Evolutionary conservation across 2,888 invertebrate genomes (phyloP), one percentile per base, ranked within the genome.

Genomic region (Petrophora chlorosata): DNA sequence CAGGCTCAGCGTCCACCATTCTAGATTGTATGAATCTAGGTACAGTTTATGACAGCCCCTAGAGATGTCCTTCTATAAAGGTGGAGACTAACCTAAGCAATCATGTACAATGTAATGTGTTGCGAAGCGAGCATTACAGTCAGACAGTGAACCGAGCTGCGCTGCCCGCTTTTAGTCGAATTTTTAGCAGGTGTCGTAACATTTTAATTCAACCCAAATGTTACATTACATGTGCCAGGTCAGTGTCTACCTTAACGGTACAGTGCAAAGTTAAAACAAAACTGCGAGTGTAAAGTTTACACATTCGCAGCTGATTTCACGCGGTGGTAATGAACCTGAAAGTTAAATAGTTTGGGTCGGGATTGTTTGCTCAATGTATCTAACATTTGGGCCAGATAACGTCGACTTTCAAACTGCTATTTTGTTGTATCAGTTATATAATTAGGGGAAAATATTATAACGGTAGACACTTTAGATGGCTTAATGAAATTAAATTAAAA

Each of bases 241-340:
- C n/a, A n/a, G 1, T 23, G 8, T 23, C 23, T n/a, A n/a, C n/a
- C n/a, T n/a, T n/a, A n/a, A n/a, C 23, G n/a, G 23, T 22, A 35
- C 16, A 22, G 8, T 15, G 13, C 10, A 17, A 39, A 44, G 52
- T 26, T 49, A 36, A 26, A 50, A 56, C 47, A 28, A 34, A 50
- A 52, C 44, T 39, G 29, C 41, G 17, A 15, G 17, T 42, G 32
- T 10, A 42, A 54, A 53, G 44, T 56, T 54, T 40, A 14, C 47
- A 30, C 47, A 38, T 53, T 53, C 56, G n/a, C 59, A 54, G 54
- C 40, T 50, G 50, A 53, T 53, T 51, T 38, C 34, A 59, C 44
- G 30, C 25, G 47, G 33, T 10, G 17, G 13, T 44, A 45, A 54
- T 50, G 39, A 45, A 50, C 52, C 44, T 23, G 23, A 39, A 45